Percentiles rank a stretch among this genome's conserved stretches.
Evolutionary conservation across 1,140 invertebrate genomes (phyloP).

Genomic region (Papilio aristodemus): DNA sequence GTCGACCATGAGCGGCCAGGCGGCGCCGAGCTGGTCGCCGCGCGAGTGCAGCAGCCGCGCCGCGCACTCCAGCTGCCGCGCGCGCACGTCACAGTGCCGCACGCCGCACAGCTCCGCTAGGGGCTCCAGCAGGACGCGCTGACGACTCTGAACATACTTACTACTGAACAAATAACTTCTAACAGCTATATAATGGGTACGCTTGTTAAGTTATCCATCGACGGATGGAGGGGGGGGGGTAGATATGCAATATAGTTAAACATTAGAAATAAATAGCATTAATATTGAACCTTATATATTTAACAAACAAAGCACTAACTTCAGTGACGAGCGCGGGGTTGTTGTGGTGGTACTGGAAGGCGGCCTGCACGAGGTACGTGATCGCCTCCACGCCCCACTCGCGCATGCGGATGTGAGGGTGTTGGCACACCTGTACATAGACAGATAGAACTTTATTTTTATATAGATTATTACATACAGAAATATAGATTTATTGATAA

Average conservation of each 20-base stretch:
- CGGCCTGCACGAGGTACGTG: slow-evolving; percentile 95
- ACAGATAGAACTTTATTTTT: background rate
- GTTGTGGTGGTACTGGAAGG: slow-evolving; percentile 93
- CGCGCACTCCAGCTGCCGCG: slow-evolving; percentile 96
- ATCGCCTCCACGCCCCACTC: slow-evolving; percentile 99
- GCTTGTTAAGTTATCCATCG: background rate
- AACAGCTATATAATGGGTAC: no score
- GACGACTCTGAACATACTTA: slow-evolving; percentile 85
- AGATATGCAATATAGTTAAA: no score
- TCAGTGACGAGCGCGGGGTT: slow-evolving; percentile 92
- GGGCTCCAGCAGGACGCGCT: slow-evolving; percentile 92
- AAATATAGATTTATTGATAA: no score
- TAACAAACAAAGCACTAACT: slow-evolving; percentile 78
- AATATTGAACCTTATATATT: no score
- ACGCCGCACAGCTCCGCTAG: slow-evolving; percentile 94
- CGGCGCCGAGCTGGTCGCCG: slow-evolving; percentile 94
- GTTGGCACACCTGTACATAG: slow-evolving; percentile 87
- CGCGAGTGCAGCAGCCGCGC: slow-evolving; percentile 95
- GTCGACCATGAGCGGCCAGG: slow-evolving; percentile 96
- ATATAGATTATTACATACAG: no score
- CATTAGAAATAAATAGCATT: no score
- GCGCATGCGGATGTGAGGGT: slow-evolving; percentile 96
- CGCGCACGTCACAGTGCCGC: slow-evolving; percentile 94
- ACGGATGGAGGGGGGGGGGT: no score
- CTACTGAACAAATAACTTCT: no score